Percentiles rank a stretch among this genome's conserved stretches.
These are phyloP conservation scores for Cyrtorhinus lividipennis DNA, from an alignment of 1,140 invertebrate species.

Conservation along the genomic window DNA sequence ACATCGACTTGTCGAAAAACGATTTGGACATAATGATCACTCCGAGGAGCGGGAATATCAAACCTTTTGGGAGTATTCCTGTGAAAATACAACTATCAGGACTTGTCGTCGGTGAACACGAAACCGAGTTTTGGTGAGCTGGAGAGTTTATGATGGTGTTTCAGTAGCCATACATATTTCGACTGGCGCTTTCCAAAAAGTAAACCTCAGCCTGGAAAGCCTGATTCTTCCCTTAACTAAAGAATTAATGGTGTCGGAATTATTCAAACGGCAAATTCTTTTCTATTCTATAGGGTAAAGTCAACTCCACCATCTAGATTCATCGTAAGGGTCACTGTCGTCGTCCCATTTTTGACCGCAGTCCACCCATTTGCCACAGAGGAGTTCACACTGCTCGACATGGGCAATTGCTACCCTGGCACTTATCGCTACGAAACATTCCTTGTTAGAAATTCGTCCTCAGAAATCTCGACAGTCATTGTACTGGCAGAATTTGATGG, in stretches of 20 bases:
- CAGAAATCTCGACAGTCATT: slow-evolving; percentile 9
- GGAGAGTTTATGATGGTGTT: too few species aligned
- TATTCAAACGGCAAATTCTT: too few species aligned
- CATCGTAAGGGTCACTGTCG: slow-evolving; percentile 25
- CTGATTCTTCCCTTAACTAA: neutral
- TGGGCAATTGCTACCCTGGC: slow-evolving; percentile 24
- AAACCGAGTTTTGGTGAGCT: slow-evolving; percentile 29
- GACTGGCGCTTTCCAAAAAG: neutral
- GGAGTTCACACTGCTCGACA: slow-evolving; percentile 29
- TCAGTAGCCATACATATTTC: neutral
- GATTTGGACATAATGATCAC: slow-evolving; percentile 25
- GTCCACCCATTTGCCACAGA: slow-evolving; percentile 26
- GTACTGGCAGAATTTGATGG: neutral
- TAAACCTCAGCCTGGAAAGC: too few species aligned
- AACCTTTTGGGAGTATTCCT: slow-evolving; percentile 19
- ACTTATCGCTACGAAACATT: slow-evolving; percentile 25
- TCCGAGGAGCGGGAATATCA: slow-evolving; percentile 27
- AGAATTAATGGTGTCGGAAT: slow-evolving; percentile 9
- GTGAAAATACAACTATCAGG: slow-evolving; percentile 27
- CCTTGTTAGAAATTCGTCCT: slow-evolving; percentile 26
- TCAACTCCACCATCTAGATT: slow-evolving; percentile 26
- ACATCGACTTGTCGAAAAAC: slow-evolving; percentile 27
- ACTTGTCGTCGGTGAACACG: slow-evolving; percentile 25
- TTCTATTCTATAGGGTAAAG: slow-evolving; percentile 16
- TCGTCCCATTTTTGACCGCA: slow-evolving; percentile 25